Evolutionary conservation across 64 coral and sea anemone genomes (phyloP), one percentile per base, ranked within the genome.

Genomic region (Orbicella faveolata): DNA sequence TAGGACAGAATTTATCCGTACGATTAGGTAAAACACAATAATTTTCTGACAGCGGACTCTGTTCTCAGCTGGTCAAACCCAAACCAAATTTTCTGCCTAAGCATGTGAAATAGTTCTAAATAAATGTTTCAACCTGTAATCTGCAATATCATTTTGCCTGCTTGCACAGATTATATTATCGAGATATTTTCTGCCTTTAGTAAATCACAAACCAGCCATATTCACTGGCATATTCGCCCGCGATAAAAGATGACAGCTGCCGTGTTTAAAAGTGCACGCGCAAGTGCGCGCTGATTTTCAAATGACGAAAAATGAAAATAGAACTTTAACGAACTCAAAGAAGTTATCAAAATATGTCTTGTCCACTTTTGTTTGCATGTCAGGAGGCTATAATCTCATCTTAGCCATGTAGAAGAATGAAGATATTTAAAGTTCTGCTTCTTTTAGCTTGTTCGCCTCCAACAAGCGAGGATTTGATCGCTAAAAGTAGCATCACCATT

Each of bases 401-500:
- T 51, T 6, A 72, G 14, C 4, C 4, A 30, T 73, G 63, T 41
- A 26, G 82, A 52, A 72, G 19, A 53, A 77, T 88, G 86, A 76
- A 76, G 16, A 63, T 88, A 62, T 36, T 63, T 76, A 76, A 26
- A 34, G 51, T 88, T 76, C 52, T 76, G 21, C 57, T 76, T 12
- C 57, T 80, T 73, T 89, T 68, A 23, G 39, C 65, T 52, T 72
- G 36, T 67, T 72, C 65, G 13, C 37, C 21, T 9, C 61, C 82
- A 2, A 52, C 82, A n/a, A 23, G 39, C 19, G 65, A 33, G 13
- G 95, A 97, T 64, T 76, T 99, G 25, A 93, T 99, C 70, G 91
- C 97, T 10, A 99, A 99, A 93, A 99, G 97, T 74, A 90, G 94
- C 36, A 88, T 99, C 23, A 92, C 90, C 9, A 80, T 96, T 34